These are phyloP conservation scores for Hemicordylus capensis DNA, from an alignment of 2,113 vertebrate species.

Conservation along the genomic window DNA sequence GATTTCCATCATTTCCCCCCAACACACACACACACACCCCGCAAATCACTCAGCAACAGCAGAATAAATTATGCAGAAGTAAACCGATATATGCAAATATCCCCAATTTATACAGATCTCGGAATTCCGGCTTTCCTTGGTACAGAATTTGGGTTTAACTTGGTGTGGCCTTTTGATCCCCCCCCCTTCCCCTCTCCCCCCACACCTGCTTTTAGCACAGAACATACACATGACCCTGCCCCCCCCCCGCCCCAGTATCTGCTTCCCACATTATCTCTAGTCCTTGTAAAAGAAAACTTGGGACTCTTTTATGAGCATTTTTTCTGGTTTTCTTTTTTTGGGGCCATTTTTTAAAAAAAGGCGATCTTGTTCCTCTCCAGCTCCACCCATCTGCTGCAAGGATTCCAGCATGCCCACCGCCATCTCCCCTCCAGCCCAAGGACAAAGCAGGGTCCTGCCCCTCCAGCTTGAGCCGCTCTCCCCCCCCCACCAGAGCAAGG, in stretches of 20 bases:
- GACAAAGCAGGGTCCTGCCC: background rate
- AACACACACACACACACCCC: background rate
- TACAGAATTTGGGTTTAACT: background rate
- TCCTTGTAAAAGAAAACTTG: too few relatives aligned
- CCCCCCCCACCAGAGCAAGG: background rate
- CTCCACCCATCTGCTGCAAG: background rate
- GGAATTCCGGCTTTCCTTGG: conserved; percentile 1
- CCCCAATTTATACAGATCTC: background rate
- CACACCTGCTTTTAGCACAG: background rate
- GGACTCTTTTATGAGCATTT: background rate
- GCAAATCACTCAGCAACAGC: background rate
- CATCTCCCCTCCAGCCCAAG: background rate
- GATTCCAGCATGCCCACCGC: background rate
- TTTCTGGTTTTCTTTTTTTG: background rate
- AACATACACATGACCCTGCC: background rate
- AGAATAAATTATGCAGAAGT: background rate
- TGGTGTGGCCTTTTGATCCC: background rate
- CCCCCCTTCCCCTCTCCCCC: background rate
- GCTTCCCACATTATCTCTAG: background rate
- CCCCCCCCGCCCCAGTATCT: too few relatives aligned
- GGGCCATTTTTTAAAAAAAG: background rate
- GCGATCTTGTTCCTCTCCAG: background rate
- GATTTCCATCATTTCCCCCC: too few relatives aligned
- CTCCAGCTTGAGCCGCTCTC: background rate
- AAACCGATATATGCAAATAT: background rate